phyloP scores from a whole-genome alignment of 2,113 vertebrate genomes.

The Passerina amoena region DNA sequence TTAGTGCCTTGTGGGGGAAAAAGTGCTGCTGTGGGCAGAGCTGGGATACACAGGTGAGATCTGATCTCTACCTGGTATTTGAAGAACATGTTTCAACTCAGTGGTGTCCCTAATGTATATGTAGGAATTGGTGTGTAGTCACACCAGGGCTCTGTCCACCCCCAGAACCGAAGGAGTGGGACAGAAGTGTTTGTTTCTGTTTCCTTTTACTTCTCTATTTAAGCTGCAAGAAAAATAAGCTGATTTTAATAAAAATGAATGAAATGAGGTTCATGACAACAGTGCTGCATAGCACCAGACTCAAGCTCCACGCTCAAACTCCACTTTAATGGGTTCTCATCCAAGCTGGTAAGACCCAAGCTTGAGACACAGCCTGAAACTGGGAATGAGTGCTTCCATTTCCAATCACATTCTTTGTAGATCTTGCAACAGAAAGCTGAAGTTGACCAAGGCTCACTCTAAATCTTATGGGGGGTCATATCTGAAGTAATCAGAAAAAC shows the following conservation, averaged over 20 bases:
- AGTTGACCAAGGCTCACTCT: background rate
- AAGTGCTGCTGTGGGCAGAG: background rate
- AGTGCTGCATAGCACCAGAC: background rate
- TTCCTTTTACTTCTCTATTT: background rate
- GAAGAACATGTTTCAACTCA: background rate
- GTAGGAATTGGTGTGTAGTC: background rate
- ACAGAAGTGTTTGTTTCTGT: background rate
- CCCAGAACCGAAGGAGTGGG: background rate
- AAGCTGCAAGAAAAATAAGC: background rate
- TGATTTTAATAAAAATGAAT: background rate
- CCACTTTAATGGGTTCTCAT: background rate
- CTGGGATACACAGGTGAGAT: background rate
- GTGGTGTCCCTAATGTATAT: background rate
- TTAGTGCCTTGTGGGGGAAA: background rate
- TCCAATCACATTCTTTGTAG: background rate
- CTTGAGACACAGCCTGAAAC: background rate
- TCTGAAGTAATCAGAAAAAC: background rate
- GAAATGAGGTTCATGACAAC: background rate
- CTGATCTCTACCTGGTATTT: background rate
- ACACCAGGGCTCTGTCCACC: background rate
- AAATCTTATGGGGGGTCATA: background rate
- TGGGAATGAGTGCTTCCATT: background rate
- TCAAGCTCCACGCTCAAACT: rapidly evolving
- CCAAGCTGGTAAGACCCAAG: background rate
- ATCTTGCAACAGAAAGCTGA: background rate